Evolutionary conservation across 2,888 invertebrate species (phyloP).

Genomic region (Resseliella maxima): DNA sequence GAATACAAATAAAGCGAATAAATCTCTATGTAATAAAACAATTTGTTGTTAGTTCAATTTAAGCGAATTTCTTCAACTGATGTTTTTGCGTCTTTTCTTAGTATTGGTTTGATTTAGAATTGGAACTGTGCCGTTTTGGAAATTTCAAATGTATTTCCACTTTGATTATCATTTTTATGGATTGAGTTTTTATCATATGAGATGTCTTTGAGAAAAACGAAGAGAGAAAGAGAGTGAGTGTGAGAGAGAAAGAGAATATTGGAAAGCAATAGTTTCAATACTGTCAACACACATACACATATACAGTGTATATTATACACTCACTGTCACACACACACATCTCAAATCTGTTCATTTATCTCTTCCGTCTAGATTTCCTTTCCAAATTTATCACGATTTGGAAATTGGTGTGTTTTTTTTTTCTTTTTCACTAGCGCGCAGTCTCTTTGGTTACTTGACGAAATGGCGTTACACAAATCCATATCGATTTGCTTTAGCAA

Average conservation of each 20-base stretch:
- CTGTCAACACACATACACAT: not conserved
- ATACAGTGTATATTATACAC: not conserved
- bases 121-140: not conserved
- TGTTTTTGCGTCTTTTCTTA: not conserved
- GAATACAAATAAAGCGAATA: slow-evolving; percentile 13
- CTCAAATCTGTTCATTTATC: slow-evolving; percentile 43
- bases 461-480: not conserved
- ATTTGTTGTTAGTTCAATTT: not conserved
- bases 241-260: not conserved
- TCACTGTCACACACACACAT: not conserved
- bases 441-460: not conserved
- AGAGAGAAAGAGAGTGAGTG: not conserved
- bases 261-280: not conserved
- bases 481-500: not conserved
- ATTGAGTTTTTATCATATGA: slow-evolving; percentile 31
- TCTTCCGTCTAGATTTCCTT: slow-evolving; percentile 48
- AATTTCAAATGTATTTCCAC: not conserved
- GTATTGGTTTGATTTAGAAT: not conserved
- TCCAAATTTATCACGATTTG: not conserved
- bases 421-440: not conserved
- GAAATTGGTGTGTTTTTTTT: not conserved
- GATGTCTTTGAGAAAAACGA: not conserved
- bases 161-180: slow-evolving; percentile 29
- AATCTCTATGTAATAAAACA: slow-evolving; percentile 11
- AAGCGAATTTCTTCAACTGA: not conserved